Conservation (phyloP, 1,140 invertebrate species). For the Platyscapa corneri region DNA sequence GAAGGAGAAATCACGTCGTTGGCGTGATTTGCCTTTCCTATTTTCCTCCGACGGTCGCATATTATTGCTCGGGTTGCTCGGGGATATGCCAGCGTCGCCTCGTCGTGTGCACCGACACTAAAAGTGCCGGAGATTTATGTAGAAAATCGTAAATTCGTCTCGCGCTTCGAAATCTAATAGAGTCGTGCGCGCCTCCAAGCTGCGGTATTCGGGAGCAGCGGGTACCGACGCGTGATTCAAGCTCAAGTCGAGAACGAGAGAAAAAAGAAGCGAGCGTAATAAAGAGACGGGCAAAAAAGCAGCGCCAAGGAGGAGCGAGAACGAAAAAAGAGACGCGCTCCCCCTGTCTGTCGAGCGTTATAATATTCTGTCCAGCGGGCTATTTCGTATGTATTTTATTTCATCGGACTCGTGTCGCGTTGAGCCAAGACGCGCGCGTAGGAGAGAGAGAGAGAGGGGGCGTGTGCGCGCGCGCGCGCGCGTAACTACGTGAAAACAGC, state of each 20-base stretch:
- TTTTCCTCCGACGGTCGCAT: slow-evolving; percentile 29
- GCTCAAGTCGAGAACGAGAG: slow-evolving; percentile 13
- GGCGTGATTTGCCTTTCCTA: slow-evolving; percentile 43
- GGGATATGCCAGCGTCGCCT: slow-evolving; percentile 19
- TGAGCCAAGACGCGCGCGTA: background rate
- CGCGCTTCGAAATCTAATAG: slow-evolving; percentile 58
- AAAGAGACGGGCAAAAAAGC: slow-evolving; percentile 30
- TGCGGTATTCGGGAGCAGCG: slow-evolving; percentile 4
- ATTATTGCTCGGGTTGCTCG: slow-evolving; percentile 49
- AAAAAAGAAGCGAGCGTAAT: slow-evolving; percentile 20
- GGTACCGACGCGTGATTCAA: slow-evolving; percentile 41
- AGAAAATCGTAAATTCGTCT: slow-evolving; percentile 59
- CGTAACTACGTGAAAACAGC: slow-evolving; percentile 43
- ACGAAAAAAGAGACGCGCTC: slow-evolving; percentile 3
- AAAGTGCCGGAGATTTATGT: slow-evolving; percentile 54
- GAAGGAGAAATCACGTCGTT: slow-evolving; percentile 31
- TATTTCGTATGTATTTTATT: slow-evolving; percentile 41
- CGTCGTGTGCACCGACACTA: slow-evolving; percentile 20
- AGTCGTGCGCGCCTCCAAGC: slow-evolving; percentile 37
- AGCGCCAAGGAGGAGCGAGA: background rate
- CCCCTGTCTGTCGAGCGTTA: slow-evolving; percentile 67
- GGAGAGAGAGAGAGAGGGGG: slow-evolving; percentile 17
- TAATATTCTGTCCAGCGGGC: slow-evolving; percentile 67
- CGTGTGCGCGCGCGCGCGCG: background rate
- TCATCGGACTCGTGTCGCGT: background rate